Evolutionary conservation across 2,797 vertebrate species (phyloP).

Genomic region (Anabacerthia variegaticeps): DNA sequence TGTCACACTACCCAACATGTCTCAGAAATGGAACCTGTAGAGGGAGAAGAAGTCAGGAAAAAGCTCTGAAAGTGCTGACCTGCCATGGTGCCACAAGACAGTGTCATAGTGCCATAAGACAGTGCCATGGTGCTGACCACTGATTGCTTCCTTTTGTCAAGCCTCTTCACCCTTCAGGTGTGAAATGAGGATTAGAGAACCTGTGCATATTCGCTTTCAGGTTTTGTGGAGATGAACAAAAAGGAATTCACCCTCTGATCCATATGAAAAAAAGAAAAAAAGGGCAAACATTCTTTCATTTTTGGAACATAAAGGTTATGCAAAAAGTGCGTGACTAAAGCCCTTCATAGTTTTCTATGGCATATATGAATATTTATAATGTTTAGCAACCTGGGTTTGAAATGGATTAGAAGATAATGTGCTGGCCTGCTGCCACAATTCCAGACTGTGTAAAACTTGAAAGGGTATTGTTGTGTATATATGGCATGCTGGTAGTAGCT

Average conservation of each 20-base stretch:
- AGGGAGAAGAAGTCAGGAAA: conserved; percentile 28
- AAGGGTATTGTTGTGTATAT: conserved; percentile 38
- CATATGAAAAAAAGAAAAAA: conserved; percentile 65
- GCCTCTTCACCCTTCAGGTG: conserved; percentile 71
- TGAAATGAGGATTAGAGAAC: conserved; percentile 78
- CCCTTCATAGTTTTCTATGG: conserved; percentile 72
- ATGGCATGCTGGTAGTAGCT: conserved; percentile 24
- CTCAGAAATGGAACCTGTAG: conserved; percentile 16
- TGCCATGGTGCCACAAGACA: not conserved
- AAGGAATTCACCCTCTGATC: conserved; percentile 72
- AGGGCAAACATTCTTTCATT: conserved; percentile 69
- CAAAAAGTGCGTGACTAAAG: conserved; percentile 77
- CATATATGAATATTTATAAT: conserved; percentile 81
- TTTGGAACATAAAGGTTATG: conserved; percentile 77
- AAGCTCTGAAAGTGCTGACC: not conserved
- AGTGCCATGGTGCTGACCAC: conserved; percentile 18
- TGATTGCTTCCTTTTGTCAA: conserved; percentile 59
- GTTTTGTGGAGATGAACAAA: conserved; percentile 78
- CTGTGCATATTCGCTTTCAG: conserved; percentile 70
- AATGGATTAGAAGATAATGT: conserved; percentile 73
- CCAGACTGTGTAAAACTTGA: conserved; percentile 55
- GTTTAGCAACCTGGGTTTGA: conserved; percentile 69
- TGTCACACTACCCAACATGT: not conserved
- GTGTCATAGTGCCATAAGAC: not conserved
- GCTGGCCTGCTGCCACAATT: conserved; percentile 74